Evolutionary conservation across 2,113 vertebrate species (phyloP), one percentile per base, ranked within the genome.

Genomic region (Menidia beryllina): DNA sequence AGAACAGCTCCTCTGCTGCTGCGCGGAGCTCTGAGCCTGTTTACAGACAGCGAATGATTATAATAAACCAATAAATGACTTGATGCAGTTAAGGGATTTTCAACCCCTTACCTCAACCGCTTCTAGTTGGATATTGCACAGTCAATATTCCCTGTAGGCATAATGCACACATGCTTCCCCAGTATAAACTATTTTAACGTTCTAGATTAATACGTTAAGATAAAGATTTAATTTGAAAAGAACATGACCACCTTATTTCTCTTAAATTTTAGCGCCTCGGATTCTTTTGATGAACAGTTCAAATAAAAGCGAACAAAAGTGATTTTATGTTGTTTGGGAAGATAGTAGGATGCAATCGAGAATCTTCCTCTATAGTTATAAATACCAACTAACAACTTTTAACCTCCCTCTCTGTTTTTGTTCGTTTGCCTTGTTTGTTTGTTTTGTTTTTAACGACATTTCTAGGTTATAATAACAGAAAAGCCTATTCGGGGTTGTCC

Each of bases 1-100:
- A 83, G 86, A 88, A 93, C 89, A 92, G 91, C 85, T 88, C 88
- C 88, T 60, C 75, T 34, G 72, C 51, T 34, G 72, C 51, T 66
- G 77, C 72, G 43, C 36, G 26, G 70, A 65, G 56, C 62, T 34
- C 15, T n/a, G 55, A n/a, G 20, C 77, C 50, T n/a, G 27, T 43
- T 19, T 19, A 10, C 19, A 77, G 61, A 53, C 62, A 69, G 75
- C 69, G 67, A 50, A 64, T 39, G 71, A 68, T 84, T 63, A 79
- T 67, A 68, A 85, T 47, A 60, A 69, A 62, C 64, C 64, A 68
- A 80, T 78, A 64, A 79, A 77, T 49, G 27, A 25, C 24, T 30
- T 72, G 69, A 82, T 77, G 73, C 27, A 58, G 49, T 45, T 69
- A 61, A 69, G 30, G 34, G 52, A 56, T 79, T 77, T 67, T 65